Evolutionary conservation across 2,797 vertebrate species (phyloP).

Genomic region (Thalassophryne amazonica): DNA sequence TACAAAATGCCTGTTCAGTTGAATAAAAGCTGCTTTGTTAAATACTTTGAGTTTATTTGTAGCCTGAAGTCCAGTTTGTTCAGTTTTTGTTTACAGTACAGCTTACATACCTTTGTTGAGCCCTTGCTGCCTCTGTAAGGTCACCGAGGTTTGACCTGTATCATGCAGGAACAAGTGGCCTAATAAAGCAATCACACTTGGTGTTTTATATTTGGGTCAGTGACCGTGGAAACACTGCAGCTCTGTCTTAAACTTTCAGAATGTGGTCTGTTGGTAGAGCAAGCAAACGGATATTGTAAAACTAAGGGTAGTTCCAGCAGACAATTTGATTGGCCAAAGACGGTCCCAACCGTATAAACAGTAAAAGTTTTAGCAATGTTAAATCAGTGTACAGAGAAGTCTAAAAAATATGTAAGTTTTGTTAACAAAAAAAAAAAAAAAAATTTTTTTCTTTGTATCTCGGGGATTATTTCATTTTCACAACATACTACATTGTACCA

Average conservation of each 20-base stretch:
- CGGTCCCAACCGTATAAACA: conserved; percentile 18
- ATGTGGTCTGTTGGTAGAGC: conserved; percentile 13
- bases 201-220: conserved; percentile 41
- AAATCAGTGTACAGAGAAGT: no score
- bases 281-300: conserved; percentile 46
- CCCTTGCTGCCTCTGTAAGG: conserved; percentile 3
- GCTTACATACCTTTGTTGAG: conserved; percentile 25
- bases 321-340: conserved; percentile 29
- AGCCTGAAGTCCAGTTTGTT: conserved; percentile 55
- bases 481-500: no score
- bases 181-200: conserved; percentile 17
- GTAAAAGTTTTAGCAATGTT: no score
- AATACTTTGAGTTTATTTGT: conserved; percentile 45
- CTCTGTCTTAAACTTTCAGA: conserved; percentile 15
- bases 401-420: no score
- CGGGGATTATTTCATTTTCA: no score
- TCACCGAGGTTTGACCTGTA: conserved; percentile 28
- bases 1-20: conserved; percentile 12
- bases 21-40: conserved; percentile 43
- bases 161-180: conserved; percentile 16
- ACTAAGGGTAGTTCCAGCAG: conserved; percentile 36
- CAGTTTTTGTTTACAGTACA: conserved; percentile 39
- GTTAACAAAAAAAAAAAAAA: no score
- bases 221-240: conserved; percentile 28
- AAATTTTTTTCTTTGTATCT: no score